Percentiles rank a stretch among this genome's conserved stretches.
Evolutionary conservation across 2,888 invertebrate genomes (phyloP).

Genomic region (Dynastes tityus): DNA sequence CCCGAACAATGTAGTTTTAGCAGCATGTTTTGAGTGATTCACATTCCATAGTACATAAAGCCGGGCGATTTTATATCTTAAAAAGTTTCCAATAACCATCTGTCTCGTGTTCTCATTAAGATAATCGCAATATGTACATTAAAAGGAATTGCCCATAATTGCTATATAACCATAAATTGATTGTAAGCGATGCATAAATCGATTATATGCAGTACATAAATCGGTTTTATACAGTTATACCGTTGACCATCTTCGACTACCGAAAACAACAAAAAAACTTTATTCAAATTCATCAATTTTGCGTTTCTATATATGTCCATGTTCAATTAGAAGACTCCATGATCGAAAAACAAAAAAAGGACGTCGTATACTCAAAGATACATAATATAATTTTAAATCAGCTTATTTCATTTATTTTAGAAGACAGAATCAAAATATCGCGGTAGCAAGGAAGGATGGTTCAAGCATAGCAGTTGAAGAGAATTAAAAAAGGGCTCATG

Average conservation of each 20-base stretch:
- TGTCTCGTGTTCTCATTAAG: no score
- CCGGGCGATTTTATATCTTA: no score
- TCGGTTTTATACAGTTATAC: neutral
- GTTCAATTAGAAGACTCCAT: neutral
- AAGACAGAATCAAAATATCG: conserved; percentile 27
- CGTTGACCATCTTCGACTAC: conserved; percentile 4
- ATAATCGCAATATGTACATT: no score
- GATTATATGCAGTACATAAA: neutral
- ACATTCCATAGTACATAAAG: no score
- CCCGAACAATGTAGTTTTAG: no score
- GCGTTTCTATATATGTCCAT: neutral
- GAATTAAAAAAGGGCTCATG: conserved; percentile 32
- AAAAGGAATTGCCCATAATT: neutral
- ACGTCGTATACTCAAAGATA: neutral
- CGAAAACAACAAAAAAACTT: neutral
- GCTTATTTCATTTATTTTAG: conserved; percentile 44
- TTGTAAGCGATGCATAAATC: neutral
- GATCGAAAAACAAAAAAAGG: neutral
- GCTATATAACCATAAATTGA: neutral
- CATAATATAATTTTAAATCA: conserved; percentile 22
- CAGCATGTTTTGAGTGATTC: no score
- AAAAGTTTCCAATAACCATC: neutral
- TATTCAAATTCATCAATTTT: neutral
- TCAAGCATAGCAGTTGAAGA: conserved; percentile 21
- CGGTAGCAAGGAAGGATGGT: conserved; percentile 22